Conservation (phyloP, 2,888 invertebrate genomes). For the Diarsia rubi region DNA sequence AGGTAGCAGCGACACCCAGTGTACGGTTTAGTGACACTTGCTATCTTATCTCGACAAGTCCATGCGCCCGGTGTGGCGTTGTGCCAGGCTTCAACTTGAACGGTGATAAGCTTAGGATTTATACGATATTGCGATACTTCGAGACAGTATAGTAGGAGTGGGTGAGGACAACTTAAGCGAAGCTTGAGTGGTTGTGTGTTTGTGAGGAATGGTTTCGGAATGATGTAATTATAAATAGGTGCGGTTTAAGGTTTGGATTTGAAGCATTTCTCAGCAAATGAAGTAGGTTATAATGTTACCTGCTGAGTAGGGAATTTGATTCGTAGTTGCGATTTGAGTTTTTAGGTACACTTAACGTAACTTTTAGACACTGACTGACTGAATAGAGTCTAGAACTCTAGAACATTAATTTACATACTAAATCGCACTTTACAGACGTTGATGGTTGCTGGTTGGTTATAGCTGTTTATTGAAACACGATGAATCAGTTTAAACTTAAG, state of each 20-base stretch:
- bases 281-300: not conserved
- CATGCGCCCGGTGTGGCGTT: not conserved
- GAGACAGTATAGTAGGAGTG: not conserved
- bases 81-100: not conserved
- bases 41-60: slow-evolving; percentile 51
- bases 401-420: slow-evolving; percentile 1
- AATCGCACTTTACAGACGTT: not conserved
- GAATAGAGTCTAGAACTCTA: not conserved
- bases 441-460: not conserved
- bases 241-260: not conserved
- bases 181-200: not conserved
- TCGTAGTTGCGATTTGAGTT: not conserved
- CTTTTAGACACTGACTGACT: not conserved
- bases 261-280: not conserved
- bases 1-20: slow-evolving; percentile 12
- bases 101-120: slow-evolving; percentile 48
- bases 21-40: slow-evolving; percentile 36
- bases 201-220: slow-evolving; percentile 3
- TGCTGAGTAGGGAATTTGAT: not conserved
- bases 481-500: no score
- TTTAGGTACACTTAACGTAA: not conserved
- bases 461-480: no score
- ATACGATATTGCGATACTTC: slow-evolving; percentile 20
- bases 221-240: not conserved
- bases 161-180: not conserved